These are phyloP conservation scores for Danio aesculapii DNA, from an alignment of 2,797 vertebrate species.

Conservation along the genomic window DNA sequence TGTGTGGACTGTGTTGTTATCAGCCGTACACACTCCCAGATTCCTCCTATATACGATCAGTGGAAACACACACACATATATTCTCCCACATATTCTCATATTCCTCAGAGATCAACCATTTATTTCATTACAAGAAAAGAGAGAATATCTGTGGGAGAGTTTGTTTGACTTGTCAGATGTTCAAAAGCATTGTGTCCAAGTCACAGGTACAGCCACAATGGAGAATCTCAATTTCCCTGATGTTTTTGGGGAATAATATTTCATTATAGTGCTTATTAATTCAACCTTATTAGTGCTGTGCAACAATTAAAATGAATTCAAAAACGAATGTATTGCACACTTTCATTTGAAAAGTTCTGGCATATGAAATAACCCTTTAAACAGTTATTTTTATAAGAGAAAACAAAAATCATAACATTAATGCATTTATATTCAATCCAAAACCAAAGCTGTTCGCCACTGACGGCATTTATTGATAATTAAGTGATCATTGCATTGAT, in stretches of 20 bases:
- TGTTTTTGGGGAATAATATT: background rate
- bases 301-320: too few species aligned
- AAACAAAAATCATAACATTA: too few species aligned
- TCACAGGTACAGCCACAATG: too few species aligned
- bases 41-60: background rate
- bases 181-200: background rate
- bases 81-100: conserved; percentile 1
- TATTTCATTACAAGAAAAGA: background rate
- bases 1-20: conserved; percentile 45
- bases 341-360: too few species aligned
- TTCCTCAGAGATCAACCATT: background rate
- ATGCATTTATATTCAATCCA: too few species aligned
- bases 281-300: background rate
- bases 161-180: background rate
- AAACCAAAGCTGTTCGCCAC: too few species aligned
- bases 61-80: background rate
- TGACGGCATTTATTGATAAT: too few species aligned
- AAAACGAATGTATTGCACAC: too few species aligned
- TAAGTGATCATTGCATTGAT: too few species aligned
- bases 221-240: background rate
- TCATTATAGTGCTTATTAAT: background rate
- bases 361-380: too few species aligned
- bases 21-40: conserved; percentile 20
- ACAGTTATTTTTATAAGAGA: too few species aligned
- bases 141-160: background rate